These are phyloP conservation scores for Automeris io DNA, from an alignment of 2,888 invertebrate species.

Conservation along the genomic window DNA sequence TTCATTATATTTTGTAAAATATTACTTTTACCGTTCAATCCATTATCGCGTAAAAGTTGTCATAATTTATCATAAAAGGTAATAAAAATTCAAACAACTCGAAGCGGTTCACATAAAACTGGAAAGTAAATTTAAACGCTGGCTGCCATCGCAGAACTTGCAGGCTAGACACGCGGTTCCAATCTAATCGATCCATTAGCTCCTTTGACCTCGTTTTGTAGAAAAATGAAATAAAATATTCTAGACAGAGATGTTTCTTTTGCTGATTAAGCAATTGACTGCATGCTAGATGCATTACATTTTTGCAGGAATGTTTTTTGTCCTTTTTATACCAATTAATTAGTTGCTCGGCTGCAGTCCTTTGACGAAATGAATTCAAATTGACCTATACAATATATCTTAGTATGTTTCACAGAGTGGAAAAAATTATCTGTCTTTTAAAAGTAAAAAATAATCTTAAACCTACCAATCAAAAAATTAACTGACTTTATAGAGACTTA, in stretches of 20 bases:
- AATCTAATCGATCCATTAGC: not conserved
- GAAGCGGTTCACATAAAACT: constrained; percentile 6
- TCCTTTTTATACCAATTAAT: constrained; percentile 30
- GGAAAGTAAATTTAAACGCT: constrained; percentile 11
- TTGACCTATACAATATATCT: not conserved
- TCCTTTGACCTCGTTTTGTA: not conserved
- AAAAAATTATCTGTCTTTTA: too few species aligned
- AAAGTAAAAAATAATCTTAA: too few species aligned
- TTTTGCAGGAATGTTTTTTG: constrained; percentile 31
- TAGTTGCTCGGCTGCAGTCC: constrained; percentile 11
- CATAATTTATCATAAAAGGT: not conserved
- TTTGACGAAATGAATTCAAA: constrained; percentile 2
- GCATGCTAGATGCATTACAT: constrained; percentile 44
- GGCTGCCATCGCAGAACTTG: constrained; percentile 15
- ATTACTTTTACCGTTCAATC: not conserved
- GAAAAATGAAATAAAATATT: not conserved
- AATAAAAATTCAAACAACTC: not conserved
- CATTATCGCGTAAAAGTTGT: not conserved
- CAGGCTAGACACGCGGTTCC: not conserved
- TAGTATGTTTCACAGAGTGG: too few species aligned
- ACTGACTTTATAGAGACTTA: too few species aligned
- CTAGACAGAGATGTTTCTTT: not conserved
- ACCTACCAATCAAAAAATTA: too few species aligned
- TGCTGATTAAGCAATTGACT: not conserved
- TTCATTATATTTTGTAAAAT: too few species aligned